These are phyloP conservation scores for Discoglossus pictus DNA, from an alignment of 2,797 vertebrate species.

Conservation along the genomic window DNA sequence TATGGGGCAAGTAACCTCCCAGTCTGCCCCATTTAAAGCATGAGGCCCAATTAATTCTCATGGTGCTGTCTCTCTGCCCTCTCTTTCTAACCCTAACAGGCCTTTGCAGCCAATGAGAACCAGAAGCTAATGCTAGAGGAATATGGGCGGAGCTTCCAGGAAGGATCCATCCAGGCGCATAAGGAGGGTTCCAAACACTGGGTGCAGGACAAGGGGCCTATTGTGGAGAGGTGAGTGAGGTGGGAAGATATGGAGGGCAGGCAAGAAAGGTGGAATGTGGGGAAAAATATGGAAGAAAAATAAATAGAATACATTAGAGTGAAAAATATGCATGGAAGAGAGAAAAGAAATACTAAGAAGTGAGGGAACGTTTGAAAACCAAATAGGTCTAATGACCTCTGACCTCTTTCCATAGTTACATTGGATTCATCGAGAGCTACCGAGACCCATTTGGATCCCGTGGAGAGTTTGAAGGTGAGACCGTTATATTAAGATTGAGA, in stretches of 20 bases:
- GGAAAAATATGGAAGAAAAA: not conserved
- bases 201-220: conserved; percentile 91
- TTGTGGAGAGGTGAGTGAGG: conserved; percentile 91
- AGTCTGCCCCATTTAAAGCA: no score
- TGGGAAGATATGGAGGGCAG: conserved; percentile 9
- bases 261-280: not conserved
- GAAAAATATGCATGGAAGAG: not conserved
- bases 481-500: no score
- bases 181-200: conserved; percentile 89
- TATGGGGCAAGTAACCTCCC: no score
- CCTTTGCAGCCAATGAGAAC: conserved; percentile 79
- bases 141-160: conserved; percentile 81
- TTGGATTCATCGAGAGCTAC: conserved; percentile 95
- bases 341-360: no score
- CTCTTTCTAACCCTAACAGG: no score
- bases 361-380: no score
- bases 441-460: conserved; percentile 90
- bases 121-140: conserved; percentile 84
- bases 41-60: no score
- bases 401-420: conserved; percentile 75
- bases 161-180: conserved; percentile 84
- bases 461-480: conserved; percentile 91
- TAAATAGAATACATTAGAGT: not conserved
- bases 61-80: not conserved
- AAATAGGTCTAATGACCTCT: no score